Base-by-base conservation (phyloP, 2,888 invertebrate genomes). In the Volucella bombylans region DNA sequence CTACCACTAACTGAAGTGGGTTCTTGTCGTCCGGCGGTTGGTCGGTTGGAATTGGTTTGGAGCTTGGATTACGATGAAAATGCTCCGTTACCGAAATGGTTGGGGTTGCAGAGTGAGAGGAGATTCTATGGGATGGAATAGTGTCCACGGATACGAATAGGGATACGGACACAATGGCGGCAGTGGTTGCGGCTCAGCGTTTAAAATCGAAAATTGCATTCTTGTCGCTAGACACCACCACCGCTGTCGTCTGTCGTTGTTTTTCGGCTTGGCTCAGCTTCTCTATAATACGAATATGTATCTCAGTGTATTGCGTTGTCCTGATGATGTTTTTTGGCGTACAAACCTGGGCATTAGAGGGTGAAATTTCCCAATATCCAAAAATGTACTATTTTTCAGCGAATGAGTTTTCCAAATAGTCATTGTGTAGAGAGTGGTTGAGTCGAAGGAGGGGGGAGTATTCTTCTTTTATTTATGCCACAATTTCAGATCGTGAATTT, bases 31-130 rank as follows among this genome's bases (percentile, higher is more conserved):
- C 67, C 43, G 49, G 67, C 31, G 31, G 31, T 31, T 31, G 31
- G 54, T 76, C 49, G 67, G 23, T 72, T 38, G 49, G 67, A 71
- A 82, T 72, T 82, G 77, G 71, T 77, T 77, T 49, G 61, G 77
- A 55, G 72, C 77, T 67, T 78, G 78, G 82, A 78, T 78, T 78
- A 82, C 82, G 72, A 67, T 72, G 82, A 68, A 67, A 82, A 79
- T 69, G 57, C 78, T 64, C 64, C 68, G 64, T 61, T 82, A 73
- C 67, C 77, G 54, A 54, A 81, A 65, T 65, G 69, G 81, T 71
- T 52, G 64, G 61, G 71, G 41, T 45, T 43, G 71, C 39, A 64
- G 57, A 67, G 82, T 68, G 31, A 59, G 57, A 18, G 8, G n/a
- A 41, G 41, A 49, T 41, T 15, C 55, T 80, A 74, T 31, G 31